Percentiles rank a stretch among this genome's conserved stretches.
Evolutionary conservation across 2,888 invertebrate genomes (phyloP).

Genomic region (Drosophila villosipedis): DNA sequence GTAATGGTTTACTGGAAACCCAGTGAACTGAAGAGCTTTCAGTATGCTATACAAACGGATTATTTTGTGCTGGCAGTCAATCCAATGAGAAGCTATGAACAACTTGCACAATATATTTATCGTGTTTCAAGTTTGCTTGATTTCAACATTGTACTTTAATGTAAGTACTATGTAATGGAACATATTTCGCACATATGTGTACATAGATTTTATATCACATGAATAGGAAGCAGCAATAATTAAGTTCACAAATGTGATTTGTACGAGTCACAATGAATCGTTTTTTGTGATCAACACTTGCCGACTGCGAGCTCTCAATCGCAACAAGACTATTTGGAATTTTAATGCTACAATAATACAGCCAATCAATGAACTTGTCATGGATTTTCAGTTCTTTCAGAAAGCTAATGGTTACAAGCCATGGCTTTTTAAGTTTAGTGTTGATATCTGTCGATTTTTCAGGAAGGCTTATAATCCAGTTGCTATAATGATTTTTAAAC

Average conservation of each 20-base stretch:
- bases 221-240: not conserved
- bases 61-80: not conserved
- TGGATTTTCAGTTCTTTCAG: not conserved
- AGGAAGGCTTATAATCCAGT: not conserved
- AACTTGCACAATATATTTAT: not conserved
- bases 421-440: not conserved
- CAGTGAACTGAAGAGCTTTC: not conserved
- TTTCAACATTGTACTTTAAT: not conserved
- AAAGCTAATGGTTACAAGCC: constrained; percentile 5
- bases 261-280: not conserved
- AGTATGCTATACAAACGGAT: not conserved
- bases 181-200: not conserved
- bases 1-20: not conserved
- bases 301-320: not conserved
- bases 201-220: not conserved
- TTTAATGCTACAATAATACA: not conserved
- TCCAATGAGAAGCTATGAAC: not conserved
- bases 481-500: not conserved
- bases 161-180: not conserved
- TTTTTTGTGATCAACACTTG: not conserved
- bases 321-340: not conserved
- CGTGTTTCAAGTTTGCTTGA: not conserved
- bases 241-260: not conserved
- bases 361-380: fast-evolving
- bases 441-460: constrained; percentile 4